Conservation (phyloP, 2,888 invertebrate species). For the Incurvaria masculella region DNA sequence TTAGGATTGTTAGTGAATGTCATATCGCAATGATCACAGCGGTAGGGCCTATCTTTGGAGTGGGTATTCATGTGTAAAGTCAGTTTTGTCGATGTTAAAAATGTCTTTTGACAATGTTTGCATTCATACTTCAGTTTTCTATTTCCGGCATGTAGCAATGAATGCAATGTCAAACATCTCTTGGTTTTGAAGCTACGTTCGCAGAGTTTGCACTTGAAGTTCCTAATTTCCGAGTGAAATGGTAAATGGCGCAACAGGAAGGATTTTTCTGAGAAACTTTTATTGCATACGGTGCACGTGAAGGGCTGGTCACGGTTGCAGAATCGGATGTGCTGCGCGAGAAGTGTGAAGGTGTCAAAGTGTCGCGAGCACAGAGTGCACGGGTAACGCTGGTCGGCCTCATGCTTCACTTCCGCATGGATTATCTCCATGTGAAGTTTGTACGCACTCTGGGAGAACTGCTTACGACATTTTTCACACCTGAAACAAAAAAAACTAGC, state of each 20-base stretch:
- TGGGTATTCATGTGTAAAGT: slow-evolving; percentile 58
- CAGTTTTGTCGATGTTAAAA: slow-evolving; percentile 25
- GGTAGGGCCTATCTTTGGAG: slow-evolving; percentile 52
- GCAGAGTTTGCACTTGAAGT: slow-evolving; percentile 47
- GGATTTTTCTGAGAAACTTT: slow-evolving; percentile 49
- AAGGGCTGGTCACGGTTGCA: slow-evolving; percentile 28
- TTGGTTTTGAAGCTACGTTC: slow-evolving; percentile 33
- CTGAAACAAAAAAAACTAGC: no score
- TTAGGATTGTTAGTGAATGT: slow-evolving; percentile 57
- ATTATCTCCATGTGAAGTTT: slow-evolving; percentile 45
- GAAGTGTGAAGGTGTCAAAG: slow-evolving; percentile 41
- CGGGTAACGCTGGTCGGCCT: slow-evolving; percentile 30
- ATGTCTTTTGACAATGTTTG: slow-evolving; percentile 47
- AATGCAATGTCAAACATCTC: slow-evolving; percentile 35
- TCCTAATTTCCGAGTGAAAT: slow-evolving; percentile 38
- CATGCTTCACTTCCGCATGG: slow-evolving; percentile 22
- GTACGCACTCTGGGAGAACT: slow-evolving; percentile 20
- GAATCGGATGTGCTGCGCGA: slow-evolving; percentile 44
- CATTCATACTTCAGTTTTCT: slow-evolving; percentile 36
- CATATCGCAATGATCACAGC: slow-evolving; percentile 53
- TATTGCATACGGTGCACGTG: slow-evolving; percentile 57
- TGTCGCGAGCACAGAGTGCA: slow-evolving; percentile 36
- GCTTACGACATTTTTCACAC: slow-evolving; percentile 34
- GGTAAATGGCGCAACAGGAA: slow-evolving; percentile 32
- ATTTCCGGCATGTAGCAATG: slow-evolving; percentile 30